A percentile compares a stretch with the other conserved stretches of the same genome.
phyloP scores from a whole-genome alignment of 2,888 invertebrate genomes.

The Hemithea aestivaria region DNA sequence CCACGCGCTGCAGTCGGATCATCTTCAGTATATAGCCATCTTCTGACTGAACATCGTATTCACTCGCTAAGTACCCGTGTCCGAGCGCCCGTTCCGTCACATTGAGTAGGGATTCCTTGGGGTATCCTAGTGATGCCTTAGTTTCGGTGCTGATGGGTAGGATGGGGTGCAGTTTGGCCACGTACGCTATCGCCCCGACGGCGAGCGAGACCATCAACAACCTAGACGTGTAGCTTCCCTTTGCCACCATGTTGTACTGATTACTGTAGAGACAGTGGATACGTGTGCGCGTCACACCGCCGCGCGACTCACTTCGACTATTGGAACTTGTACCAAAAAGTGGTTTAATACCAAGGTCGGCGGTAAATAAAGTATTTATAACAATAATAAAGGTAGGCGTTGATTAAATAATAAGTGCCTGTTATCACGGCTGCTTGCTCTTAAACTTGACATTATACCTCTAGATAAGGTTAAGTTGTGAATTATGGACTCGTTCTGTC shows the following conservation, averaged over 20 bases:
- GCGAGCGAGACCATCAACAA: constrained; percentile 18
- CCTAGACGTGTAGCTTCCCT: constrained; percentile 19
- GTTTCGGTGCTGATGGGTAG: constrained; percentile 21
- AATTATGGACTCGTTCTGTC: too few relatives aligned
- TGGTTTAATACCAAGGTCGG: too few relatives aligned
- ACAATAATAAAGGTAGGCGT: too few relatives aligned
- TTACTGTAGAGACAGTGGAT: neutral
- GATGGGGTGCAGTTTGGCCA: constrained; percentile 11
- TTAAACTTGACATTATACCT: too few relatives aligned
- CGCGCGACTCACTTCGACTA: neutral
- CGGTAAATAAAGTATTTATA: too few relatives aligned
- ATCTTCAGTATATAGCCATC: constrained; percentile 56
- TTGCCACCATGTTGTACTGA: constrained; percentile 20
- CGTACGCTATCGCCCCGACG: constrained; percentile 19
- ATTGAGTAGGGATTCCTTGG: constrained; percentile 23
- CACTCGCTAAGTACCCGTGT: constrained; percentile 47
- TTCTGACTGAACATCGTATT: constrained; percentile 49
- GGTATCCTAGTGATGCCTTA: constrained; percentile 26
- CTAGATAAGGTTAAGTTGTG: too few relatives aligned
- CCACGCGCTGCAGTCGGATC: constrained; percentile 44
- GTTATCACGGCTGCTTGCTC: too few relatives aligned
- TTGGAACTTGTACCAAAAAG: too few relatives aligned
- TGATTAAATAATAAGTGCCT: too few relatives aligned
- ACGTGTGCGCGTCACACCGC: constrained; percentile 10
- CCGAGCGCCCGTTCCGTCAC: constrained; percentile 23